A percentile compares a stretch with the other conserved stretches of the same genome.
phyloP scores from a whole-genome alignment of 2,888 invertebrate species.

The Lithophane semibrunnea region DNA sequence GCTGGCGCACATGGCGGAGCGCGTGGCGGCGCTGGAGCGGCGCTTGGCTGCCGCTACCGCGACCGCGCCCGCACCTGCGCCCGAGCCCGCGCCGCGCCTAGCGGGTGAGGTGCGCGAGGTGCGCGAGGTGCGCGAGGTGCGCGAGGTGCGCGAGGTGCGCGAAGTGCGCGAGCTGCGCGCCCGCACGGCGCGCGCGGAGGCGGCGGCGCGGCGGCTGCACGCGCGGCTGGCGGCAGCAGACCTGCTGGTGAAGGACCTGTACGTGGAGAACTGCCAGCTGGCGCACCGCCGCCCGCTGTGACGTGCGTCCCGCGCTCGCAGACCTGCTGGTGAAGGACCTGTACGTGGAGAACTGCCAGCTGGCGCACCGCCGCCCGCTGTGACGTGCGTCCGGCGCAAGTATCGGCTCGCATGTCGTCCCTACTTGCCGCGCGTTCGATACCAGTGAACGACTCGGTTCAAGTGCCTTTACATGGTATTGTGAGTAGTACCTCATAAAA shows the following conservation, averaged over 20 bases:
- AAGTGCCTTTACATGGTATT: slow-evolving; percentile 57
- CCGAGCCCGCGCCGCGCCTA: slow-evolving; percentile 31
- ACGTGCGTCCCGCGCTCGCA: slow-evolving; percentile 87
- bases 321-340: slow-evolving; percentile 95
- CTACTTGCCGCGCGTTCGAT: neutral
- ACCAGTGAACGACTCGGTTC: slow-evolving; percentile 12
- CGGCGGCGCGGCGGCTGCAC: slow-evolving; percentile 79
- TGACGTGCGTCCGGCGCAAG: slow-evolving; percentile 52
- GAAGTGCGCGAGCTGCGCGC: slow-evolving; percentile 86
- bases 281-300: slow-evolving; percentile 72
- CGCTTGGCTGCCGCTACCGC: slow-evolving; percentile 77
- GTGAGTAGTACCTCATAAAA: slow-evolving; percentile 1
- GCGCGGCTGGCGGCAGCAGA: slow-evolving; percentile 94
- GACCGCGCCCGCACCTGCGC: slow-evolving; percentile 76
- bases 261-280: slow-evolving; percentile 95
- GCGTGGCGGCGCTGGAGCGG: slow-evolving; percentile 47
- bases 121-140: slow-evolving; percentile 8
- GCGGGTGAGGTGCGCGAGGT: slow-evolving; percentile 5
- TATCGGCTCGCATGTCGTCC: neutral
- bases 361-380: slow-evolving; percentile 79
- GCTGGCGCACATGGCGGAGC: slow-evolving; percentile 53
- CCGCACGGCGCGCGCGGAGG: slow-evolving; percentile 85
- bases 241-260: slow-evolving; percentile 94
- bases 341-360: slow-evolving; percentile 95
- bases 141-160: slow-evolving; percentile 72